Percentiles rank a stretch among this genome's conserved stretches.
Conservation (phyloP, 2,113 vertebrate genomes). For the Austrofundulus limnaeus region DNA sequence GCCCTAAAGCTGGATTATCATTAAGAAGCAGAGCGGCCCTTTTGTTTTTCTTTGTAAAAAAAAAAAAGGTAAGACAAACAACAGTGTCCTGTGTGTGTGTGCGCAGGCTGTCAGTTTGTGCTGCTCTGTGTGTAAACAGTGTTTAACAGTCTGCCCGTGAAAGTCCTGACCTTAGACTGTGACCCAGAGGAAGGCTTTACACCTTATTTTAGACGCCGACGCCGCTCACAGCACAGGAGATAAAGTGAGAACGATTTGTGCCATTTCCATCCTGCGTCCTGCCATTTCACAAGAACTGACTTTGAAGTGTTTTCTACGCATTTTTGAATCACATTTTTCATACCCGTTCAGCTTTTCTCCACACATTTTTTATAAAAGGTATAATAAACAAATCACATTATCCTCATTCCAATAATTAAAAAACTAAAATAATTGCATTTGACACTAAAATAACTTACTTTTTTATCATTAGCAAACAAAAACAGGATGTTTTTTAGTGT, state of each 20-base stretch:
- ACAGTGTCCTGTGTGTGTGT: conserved; percentile 54
- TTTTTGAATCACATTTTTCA: conserved; percentile 45
- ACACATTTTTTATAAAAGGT: conserved; percentile 41
- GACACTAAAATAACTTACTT: not conserved
- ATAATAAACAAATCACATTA: conserved; percentile 9
- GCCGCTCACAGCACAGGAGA: conserved; percentile 40
- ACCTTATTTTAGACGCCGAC: conserved; percentile 64
- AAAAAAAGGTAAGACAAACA: conserved; percentile 18
- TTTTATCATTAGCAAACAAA: conserved; percentile 5
- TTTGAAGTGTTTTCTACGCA: conserved; percentile 55
- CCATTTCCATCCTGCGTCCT: conserved; percentile 57
- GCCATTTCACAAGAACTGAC: conserved; percentile 43
- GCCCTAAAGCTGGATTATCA: conserved; percentile 19
- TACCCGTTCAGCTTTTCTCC: conserved; percentile 15
- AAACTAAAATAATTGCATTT: not conserved
- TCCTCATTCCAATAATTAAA: conserved; percentile 17
- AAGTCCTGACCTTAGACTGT: conserved; percentile 79
- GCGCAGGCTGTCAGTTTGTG: conserved; percentile 33
- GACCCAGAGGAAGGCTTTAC: conserved; percentile 66
- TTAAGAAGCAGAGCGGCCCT: conserved; percentile 9
- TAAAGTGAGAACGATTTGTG: conserved; percentile 41
- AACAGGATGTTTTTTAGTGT: not conserved
- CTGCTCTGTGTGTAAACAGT: conserved; percentile 44
- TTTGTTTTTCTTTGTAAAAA: conserved; percentile 39
- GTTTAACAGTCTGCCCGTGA: conserved; percentile 42